Base-by-base conservation (phyloP, 2,888 invertebrate genomes). In the Tenthredo notha region DNA sequence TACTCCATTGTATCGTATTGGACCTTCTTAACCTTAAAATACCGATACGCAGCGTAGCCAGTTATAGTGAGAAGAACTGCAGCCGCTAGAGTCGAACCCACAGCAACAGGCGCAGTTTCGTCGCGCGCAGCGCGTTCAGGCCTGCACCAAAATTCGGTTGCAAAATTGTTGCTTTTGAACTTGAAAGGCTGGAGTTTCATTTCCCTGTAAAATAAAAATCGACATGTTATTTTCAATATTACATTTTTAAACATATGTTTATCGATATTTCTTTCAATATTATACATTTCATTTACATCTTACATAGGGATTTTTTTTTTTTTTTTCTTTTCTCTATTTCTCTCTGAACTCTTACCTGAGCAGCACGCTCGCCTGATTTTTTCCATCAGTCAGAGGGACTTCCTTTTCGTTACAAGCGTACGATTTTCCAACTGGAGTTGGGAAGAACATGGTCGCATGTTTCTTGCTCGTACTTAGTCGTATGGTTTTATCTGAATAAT, bases 1-100 rank as follows among this genome's bases (percentile, higher is more conserved):
- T 96, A 98, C 94, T 98, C 97, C 98, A 98, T 98, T 15, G 97
- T 97, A 91, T 98, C 98, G 92, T 98, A 98, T 91, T 98, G 97
- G 1, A 98, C 97, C 93, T 98, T 98, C 94, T 98, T 98, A 77
- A 98, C 96, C 93, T 98, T 97, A 92, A 98, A 95, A 92, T 98
- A 97, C 90, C 98, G 96, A 94, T 96, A 97, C 85, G 97, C 95
- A 0, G 97, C 98, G 91, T 98, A 98, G 0, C 97, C 98, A 2
- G 97, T 95, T 33, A 98, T 95, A 0, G 97, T 98, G 21, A 96
- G 95, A 0, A 98, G 95, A 0, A 98, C 97, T 1, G 97, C 97
- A 43, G 97, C 95, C 0, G 98, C 98, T 47, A 98, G 93, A 0
- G 97, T 97, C 1, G 97, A 97, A 0, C 98, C 98, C 65, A 98